A percentile compares a stretch with the other conserved stretches of the same genome.
These are phyloP conservation scores for Litoditis marina DNA, from an alignment of 2,888 invertebrate genomes.

Conservation along the genomic window DNA sequence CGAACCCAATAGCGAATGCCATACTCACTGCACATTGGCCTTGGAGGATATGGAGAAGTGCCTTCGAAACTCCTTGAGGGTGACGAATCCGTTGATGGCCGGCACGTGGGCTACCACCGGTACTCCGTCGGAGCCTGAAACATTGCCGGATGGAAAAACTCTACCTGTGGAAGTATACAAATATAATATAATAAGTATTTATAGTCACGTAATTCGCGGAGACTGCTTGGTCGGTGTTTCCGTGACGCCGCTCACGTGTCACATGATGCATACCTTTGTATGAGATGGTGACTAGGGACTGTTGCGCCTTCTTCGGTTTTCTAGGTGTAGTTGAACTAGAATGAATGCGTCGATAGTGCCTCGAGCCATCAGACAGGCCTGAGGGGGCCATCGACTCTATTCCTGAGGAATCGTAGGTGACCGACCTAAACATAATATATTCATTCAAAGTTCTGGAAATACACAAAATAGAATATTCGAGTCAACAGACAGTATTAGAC, in stretches of 20 bases:
- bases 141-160: too few species aligned
- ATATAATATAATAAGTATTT: too few species aligned
- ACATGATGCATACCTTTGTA: constrained; percentile 6
- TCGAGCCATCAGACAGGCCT: constrained; percentile 22
- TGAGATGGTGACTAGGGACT: constrained; percentile 5
- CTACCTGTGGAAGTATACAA: too few species aligned
- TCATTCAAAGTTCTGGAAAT: too few species aligned
- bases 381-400: constrained; percentile 42
- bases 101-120: constrained; percentile 54
- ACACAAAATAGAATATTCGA: too few species aligned
- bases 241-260: too few species aligned
- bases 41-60: constrained; percentile 42
- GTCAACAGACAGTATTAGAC: too few species aligned
- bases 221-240: too few species aligned
- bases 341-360: not conserved
- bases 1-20: too few species aligned
- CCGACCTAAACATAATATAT: too few species aligned
- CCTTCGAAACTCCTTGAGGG: constrained; percentile 45
- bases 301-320: not conserved
- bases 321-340: not conserved
- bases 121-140: constrained; percentile 39
- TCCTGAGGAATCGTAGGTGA: constrained; percentile 38
- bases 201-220: too few species aligned
- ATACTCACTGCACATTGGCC: constrained; percentile 42
- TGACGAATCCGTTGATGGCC: constrained; percentile 28